Percentiles rank a stretch among this genome's conserved stretches.
phyloP scores from a whole-genome alignment of 2,888 invertebrate species.

The Xanthia togata region DNA sequence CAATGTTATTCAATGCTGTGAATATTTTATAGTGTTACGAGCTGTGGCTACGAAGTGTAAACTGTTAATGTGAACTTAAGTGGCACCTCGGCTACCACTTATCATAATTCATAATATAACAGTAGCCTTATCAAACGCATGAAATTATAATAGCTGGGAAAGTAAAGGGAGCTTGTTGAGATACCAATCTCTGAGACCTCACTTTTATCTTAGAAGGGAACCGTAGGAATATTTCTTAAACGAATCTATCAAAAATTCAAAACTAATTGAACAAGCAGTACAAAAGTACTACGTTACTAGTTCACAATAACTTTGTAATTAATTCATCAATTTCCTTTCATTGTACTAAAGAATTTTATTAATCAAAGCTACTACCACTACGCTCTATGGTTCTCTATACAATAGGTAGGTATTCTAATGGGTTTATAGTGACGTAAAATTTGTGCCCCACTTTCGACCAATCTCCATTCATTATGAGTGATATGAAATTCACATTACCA shows the following conservation, averaged over 20 bases:
- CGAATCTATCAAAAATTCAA: slow-evolving; percentile 15
- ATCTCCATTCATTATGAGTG: slow-evolving; percentile 41
- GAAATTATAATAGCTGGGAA: background rate
- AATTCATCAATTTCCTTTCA: slow-evolving; percentile 12
- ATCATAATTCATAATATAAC: slow-evolving; percentile 4
- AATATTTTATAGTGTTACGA: slow-evolving; percentile 7
- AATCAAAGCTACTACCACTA: slow-evolving; percentile 16
- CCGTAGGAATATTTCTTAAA: slow-evolving; percentile 31
- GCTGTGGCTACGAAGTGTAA: background rate
- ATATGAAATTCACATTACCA: slow-evolving; percentile 54
- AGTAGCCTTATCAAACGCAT: background rate
- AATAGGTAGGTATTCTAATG: slow-evolving; percentile 30
- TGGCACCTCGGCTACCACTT: background rate
- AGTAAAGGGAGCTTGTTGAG: background rate
- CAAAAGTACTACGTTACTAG: background rate
- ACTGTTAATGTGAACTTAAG: background rate
- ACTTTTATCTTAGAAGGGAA: background rate
- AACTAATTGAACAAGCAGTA: slow-evolving; percentile 3
- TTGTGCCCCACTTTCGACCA: slow-evolving; percentile 53
- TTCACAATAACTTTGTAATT: slow-evolving; percentile 19
- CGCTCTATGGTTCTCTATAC: slow-evolving; percentile 5
- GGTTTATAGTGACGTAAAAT: slow-evolving; percentile 51
- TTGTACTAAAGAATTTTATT: slow-evolving; percentile 25
- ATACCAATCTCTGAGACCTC: background rate
- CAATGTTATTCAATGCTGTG: background rate